phyloP scores from a whole-genome alignment of 2,113 vertebrate species.

The Odontesthes bonariensis region DNA sequence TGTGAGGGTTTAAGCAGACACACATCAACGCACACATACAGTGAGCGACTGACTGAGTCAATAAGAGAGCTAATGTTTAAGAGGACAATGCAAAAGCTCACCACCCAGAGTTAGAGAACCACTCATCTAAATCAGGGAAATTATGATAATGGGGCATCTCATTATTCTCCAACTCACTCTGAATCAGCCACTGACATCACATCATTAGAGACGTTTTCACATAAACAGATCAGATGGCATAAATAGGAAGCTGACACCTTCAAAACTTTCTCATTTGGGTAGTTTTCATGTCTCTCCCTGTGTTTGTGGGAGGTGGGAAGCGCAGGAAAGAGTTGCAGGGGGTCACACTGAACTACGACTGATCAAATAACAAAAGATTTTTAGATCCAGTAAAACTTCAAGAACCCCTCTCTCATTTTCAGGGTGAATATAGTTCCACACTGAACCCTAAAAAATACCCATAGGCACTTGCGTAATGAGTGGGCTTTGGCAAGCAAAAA shows the following conservation, averaged over 20 bases:
- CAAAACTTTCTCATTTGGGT: conserved; percentile 67
- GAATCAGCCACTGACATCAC: conserved; percentile 79
- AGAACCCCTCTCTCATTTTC: not conserved
- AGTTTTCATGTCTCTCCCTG: conserved; percentile 48
- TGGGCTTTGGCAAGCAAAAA: conserved; percentile 28
- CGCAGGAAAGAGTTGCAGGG: conserved; percentile 68
- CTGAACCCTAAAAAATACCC: conserved; percentile 4
- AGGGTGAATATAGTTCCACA: conserved; percentile 1
- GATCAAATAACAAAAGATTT: conserved; percentile 4
- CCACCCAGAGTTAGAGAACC: conserved; percentile 76
- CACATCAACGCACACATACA: conserved; percentile 18
- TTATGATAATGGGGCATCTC: conserved; percentile 82
- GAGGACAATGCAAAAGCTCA: conserved; percentile 72
- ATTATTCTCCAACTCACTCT: conserved; percentile 78
- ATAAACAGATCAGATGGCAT: conserved; percentile 78
- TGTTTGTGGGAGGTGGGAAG: conserved; percentile 38
- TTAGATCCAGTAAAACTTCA: conserved; percentile 1
- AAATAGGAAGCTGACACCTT: conserved; percentile 65
- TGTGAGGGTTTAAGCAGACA: conserved; percentile 23
- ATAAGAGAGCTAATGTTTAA: conserved; percentile 61
- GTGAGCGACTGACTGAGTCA: conserved; percentile 33
- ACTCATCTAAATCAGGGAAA: conserved; percentile 85
- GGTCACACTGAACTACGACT: too few relatives aligned
- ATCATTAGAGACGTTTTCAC: conserved; percentile 79
- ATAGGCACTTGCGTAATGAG: conserved; percentile 4